Evolutionary conservation across 2,113 vertebrate genomes (phyloP), one percentile per base, ranked within the genome.

Genomic region (Fulmarus glacialis): DNA sequence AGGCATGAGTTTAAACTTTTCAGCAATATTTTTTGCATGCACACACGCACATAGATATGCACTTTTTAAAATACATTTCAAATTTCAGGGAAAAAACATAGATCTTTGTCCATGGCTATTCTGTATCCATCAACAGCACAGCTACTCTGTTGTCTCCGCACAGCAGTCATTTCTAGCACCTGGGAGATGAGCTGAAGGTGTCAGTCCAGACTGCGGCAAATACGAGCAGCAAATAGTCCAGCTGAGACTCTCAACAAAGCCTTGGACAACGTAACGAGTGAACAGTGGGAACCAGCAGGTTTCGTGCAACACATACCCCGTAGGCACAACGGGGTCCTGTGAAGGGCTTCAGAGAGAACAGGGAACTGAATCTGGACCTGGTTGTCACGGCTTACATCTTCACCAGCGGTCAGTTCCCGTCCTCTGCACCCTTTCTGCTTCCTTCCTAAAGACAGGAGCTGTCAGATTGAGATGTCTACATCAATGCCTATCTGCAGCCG

Each of bases 241-340:
- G 59, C 53, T 45, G 50, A 63, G 40, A 55, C 9, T 38, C 62
- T 36, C 66, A 36, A 1, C 34, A 62, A 62, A 93, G 29, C n/a
- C n/a, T 64, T 21, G 15, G 27, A 32, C 24, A 38, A 10, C 0
- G 0, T 7, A 6, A 43, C 2, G 21, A 78, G 23, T 3, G 8
- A 89, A 40, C 2, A 52, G 48, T 1, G 21, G 40, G 29, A 53
- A 58, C 8, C 30, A 6, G 1, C 7, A 68, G 12, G 4, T 53
- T 89, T 45, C 4, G 2, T 32, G 21, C 22, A 27, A 30, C 62
- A 27, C 24, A 9, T 2, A 10, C 16, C 40, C 60, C 7, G 1
- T 8, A 29, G 26, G 7, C 40, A 55, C 47, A 14, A 4, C 0
- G 16, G 60, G 52, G 47, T 63, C 43, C 26, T 40, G 5, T 4